These are phyloP conservation scores for Chironomus tepperi DNA, from an alignment of 1,140 invertebrate genomes.

Conservation along the genomic window DNA sequence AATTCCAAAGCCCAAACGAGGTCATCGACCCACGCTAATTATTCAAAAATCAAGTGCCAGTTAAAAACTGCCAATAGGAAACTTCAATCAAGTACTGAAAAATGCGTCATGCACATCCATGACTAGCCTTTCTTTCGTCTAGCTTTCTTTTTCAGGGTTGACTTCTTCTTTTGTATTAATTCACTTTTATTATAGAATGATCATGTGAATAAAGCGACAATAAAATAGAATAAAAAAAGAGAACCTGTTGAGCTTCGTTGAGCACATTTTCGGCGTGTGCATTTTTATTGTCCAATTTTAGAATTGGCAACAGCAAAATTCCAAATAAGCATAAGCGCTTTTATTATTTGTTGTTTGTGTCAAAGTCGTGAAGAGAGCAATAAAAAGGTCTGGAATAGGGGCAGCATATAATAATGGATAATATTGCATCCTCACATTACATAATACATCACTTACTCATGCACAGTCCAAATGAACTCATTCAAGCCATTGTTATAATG, in stretches of 20 bases:
- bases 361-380: neutral
- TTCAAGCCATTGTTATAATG: neutral
- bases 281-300: slow-evolving; percentile 14
- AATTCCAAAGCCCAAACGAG: too few relatives aligned
- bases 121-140: too few relatives aligned
- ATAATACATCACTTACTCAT: too few relatives aligned
- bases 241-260: neutral
- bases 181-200: neutral
- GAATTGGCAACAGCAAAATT: neutral
- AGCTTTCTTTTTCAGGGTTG: neutral
- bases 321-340: neutral
- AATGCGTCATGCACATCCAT: too few relatives aligned
- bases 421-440: too few relatives aligned
- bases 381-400: neutral
- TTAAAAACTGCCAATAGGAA: too few relatives aligned
- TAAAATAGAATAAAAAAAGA: slow-evolving; percentile 1
- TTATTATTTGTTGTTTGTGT: neutral
- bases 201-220: neutral
- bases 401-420: neutral
- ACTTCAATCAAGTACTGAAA: too few relatives aligned
- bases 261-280: slow-evolving; percentile 10
- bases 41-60: too few relatives aligned
- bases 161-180: neutral
- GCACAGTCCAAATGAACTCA: too few relatives aligned
- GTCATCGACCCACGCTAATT: too few relatives aligned